Evolutionary conservation across 2,888 invertebrate species (phyloP), one percentile per base, ranked within the genome.

Genomic region (Tenthredo distinguenda): DNA sequence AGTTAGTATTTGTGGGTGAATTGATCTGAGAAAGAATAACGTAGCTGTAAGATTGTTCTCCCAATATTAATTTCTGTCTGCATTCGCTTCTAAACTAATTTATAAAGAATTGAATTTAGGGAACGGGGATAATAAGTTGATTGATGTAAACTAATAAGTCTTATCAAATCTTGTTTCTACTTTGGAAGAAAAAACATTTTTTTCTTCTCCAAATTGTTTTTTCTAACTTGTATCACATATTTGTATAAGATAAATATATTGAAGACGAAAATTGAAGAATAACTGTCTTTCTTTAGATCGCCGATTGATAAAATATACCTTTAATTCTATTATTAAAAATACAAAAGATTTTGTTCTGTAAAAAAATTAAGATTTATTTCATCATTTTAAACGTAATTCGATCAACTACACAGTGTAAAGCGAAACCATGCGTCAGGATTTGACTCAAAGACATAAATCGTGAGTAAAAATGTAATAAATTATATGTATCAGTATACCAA

Each of bases 301-400:
- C 4, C 47, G 15, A 47, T 47, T 47, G 47, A 12, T 37, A 47
- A 12, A 47, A 68, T 68, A 68, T 71, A 18, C 15, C 12, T 2
- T 62, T 62, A 62, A 62, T 21, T 71, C 4, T 71, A 71, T 7
- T 85, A 15, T 76, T 86, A 21, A 47, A 68, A 86, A 87, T 86
- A 81, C 81, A 81, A 6, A 21, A n/a, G 7, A 55, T n/a, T 72
- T 86, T 86, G 31, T 37, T 82, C 84, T 62, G 79, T 86, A 86
- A 86, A 85, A 58, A 76, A 74, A 62, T 26, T 72, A 84, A 58
- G 40, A 81, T 81, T 81, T 62, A 81, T 58, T 81, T 40, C 6
- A 37, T 40, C 55, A 77, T 31, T 77, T 77, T 34, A 9, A 31
- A 37, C 31, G 40, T 79, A 55, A 21, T 55, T 58, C 15, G 18